phyloP scores from a whole-genome alignment of 2,888 invertebrate species.

The Melanostoma scalare region DNA sequence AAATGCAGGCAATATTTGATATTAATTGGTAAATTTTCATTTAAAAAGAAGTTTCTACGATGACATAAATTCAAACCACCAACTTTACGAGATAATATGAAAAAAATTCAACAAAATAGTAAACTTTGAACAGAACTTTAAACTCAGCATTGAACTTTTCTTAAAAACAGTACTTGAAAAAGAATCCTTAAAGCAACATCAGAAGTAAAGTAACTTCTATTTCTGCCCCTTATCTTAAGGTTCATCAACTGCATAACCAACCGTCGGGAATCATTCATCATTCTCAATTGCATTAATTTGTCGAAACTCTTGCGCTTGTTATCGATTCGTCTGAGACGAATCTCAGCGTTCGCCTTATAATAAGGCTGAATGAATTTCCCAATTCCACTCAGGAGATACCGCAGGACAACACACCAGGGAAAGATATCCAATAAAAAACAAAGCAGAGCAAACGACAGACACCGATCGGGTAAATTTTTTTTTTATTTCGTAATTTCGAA shows the following conservation, averaged over 20 bases:
- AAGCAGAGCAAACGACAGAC: conserved; percentile 49
- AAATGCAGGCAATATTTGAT: too few species aligned
- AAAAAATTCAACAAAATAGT: too few species aligned
- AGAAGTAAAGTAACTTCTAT: background rate
- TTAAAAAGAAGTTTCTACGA: too few species aligned
- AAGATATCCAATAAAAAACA: conserved; percentile 32
- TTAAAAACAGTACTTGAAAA: too few species aligned
- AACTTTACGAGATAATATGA: too few species aligned
- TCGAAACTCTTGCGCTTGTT: conserved; percentile 71
- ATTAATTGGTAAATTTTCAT: too few species aligned
- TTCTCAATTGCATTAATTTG: conserved; percentile 71
- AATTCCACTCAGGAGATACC: conserved; percentile 44
- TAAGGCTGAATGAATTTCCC: conserved; percentile 54
- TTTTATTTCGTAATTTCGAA: conserved; percentile 31
- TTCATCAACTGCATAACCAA: conserved; percentile 13
- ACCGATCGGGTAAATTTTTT: conserved; percentile 49
- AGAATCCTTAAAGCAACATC: too few species aligned
- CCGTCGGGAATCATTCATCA: conserved; percentile 51
- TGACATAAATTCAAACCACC: too few species aligned
- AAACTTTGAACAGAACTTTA: too few species aligned
- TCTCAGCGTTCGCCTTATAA: conserved; percentile 46
- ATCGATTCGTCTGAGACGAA: conserved; percentile 60
- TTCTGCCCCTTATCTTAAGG: background rate
- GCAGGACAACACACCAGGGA: conserved; percentile 44
- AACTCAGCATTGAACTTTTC: too few species aligned